phyloP scores from a whole-genome alignment of 1,140 invertebrate genomes.

The Drosophila leontia region DNA sequence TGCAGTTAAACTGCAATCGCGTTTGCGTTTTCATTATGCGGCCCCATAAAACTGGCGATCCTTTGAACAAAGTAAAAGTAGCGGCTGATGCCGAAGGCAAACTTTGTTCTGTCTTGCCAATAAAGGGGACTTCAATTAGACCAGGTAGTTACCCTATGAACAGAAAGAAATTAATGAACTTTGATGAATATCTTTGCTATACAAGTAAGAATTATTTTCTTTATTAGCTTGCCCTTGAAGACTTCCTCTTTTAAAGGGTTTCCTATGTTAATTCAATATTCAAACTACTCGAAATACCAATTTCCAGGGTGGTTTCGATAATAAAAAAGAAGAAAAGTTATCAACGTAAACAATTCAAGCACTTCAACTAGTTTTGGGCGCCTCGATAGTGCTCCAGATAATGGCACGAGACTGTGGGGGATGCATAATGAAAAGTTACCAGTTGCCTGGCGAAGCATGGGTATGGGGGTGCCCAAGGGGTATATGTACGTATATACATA shows the following conservation, averaged over 20 bases:
- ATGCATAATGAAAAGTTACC: slow-evolving; percentile 75
- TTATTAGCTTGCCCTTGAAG: neutral
- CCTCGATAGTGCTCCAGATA: slow-evolving; percentile 78
- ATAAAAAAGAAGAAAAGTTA: slow-evolving; percentile 60
- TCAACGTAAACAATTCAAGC: slow-evolving; percentile 80
- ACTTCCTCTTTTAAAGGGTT: neutral
- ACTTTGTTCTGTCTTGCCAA: slow-evolving; percentile 24
- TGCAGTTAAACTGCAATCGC: slow-evolving; percentile 79
- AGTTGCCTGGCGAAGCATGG: slow-evolving; percentile 11
- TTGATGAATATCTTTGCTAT: neutral
- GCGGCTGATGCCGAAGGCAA: slow-evolving; percentile 31
- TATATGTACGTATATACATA: neutral
- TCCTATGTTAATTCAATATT: neutral
- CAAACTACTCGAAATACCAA: neutral
- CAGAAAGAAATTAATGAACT: neutral
- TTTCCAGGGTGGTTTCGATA: slow-evolving; percentile 34
- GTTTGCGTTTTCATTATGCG: slow-evolving; percentile 74
- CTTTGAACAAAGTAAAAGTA: slow-evolving; percentile 36
- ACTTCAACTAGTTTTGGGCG: slow-evolving; percentile 78
- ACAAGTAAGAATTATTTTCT: neutral
- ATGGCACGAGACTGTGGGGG: slow-evolving; percentile 34
- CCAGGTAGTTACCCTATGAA: slow-evolving; percentile 18
- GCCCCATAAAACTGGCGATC: slow-evolving; percentile 60
- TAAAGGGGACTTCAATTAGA: slow-evolving; percentile 1
- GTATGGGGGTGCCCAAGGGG: neutral